phyloP scores from a whole-genome alignment of 1,140 invertebrate genomes.

The Gonioctena quinquepunctata region DNA sequence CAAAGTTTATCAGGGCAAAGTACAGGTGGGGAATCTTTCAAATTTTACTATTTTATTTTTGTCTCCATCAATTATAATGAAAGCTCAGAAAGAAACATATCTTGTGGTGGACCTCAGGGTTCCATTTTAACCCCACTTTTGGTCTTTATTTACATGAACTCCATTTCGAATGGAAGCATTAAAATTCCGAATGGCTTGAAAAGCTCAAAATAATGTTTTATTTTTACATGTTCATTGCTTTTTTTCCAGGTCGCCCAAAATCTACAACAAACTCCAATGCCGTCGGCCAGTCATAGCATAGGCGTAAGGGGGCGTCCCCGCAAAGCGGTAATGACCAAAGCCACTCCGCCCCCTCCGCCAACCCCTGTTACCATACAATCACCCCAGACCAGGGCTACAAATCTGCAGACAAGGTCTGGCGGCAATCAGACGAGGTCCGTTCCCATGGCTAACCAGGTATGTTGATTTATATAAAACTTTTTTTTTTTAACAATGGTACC shows the following conservation, averaged over 20 bases:
- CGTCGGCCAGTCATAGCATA: background rate
- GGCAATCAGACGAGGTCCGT: background rate
- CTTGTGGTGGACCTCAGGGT: too few relatives aligned
- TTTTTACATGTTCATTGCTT: too few relatives aligned
- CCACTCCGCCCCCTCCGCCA: background rate
- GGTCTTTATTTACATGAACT: too few relatives aligned
- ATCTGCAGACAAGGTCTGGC: background rate
- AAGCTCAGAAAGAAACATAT: too few relatives aligned
- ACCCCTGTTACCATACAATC: conserved; percentile 12
- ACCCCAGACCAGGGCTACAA: background rate
- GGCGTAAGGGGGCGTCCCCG: background rate
- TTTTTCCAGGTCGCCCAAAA: conserved; percentile 13
- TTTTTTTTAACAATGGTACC: too few relatives aligned
- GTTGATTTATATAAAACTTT: too few relatives aligned
- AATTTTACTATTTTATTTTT: background rate
- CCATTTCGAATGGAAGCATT: too few relatives aligned
- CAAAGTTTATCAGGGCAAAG: conserved; percentile 31
- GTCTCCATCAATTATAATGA: too few relatives aligned
- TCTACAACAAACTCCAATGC: background rate
- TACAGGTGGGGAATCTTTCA: conserved; percentile 16
- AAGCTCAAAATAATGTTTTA: too few relatives aligned
- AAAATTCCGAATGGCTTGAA: too few relatives aligned
- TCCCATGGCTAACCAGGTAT: background rate
- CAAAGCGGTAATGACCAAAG: background rate
- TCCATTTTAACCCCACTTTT: too few relatives aligned